Base-by-base conservation (phyloP, 2,888 invertebrate species). In the Hypselothyrea guttata region DNA sequence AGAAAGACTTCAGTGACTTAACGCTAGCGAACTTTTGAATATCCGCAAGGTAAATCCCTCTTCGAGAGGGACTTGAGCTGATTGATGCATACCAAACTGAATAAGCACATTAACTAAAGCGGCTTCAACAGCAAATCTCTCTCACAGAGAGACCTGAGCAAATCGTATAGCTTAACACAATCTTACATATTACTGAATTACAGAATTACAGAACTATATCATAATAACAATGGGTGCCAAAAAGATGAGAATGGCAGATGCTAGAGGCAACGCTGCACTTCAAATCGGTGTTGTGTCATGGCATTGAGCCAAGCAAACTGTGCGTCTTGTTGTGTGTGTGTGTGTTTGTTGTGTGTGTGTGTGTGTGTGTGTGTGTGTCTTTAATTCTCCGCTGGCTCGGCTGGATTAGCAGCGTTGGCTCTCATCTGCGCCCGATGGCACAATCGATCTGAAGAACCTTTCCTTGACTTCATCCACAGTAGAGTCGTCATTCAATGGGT, bases 361-460 rank as follows among this genome's bases (percentile, higher is more conserved):
- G 1, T 34, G 31, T 33, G 7, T 13, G 7, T 31, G 12, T 35
- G 8, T 18, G 16, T 16, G 9, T 12, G 30, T 49, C 18, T 41
- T 65, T 44, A 55, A 55, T 59, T 38, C 12, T 48, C 12, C 12
- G 30, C 38, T 11, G 52, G 12, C 52, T 55, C 54, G 4, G 45
- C 9, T 12, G 46, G 40, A 1, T 42, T 35, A 7, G 59, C 30
- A 27, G 40, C 22, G 4, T 52, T 33, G 3, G 45, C 28, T n/a
- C n/a, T 41, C 5, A 28, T 8, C 27, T 40, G n/a, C 31, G 54
- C 54, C 9, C 9, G n/a, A 78, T 73, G 44, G 48, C 61, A 64
- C 70, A 22, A 22, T 81, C 84, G 88, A 87, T 53, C 76, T 86
- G 40, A 90, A 89, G 58, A 89, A 90, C 48, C 88, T 86, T 8